phyloP scores from a whole-genome alignment of 2,797 vertebrate species.

The Phyllotis vaccarum region DNA sequence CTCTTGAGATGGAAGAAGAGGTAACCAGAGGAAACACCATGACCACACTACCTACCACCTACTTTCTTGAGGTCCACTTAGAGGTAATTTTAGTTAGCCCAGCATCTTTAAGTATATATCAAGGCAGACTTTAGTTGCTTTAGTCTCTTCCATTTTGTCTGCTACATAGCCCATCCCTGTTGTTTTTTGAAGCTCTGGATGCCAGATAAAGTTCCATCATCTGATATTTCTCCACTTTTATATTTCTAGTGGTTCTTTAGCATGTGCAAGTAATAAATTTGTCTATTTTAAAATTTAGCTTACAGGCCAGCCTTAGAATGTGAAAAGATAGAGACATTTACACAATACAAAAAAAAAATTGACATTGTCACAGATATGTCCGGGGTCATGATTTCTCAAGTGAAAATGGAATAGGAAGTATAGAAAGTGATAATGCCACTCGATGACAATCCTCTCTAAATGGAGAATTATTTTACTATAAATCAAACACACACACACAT shows the following conservation, averaged over 20 bases:
- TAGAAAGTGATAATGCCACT: background rate
- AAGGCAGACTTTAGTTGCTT: background rate
- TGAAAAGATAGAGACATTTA: background rate
- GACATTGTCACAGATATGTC: background rate
- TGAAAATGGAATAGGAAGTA: background rate
- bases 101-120: background rate
- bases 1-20: background rate
- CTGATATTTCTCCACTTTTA: background rate
- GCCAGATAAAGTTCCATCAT: background rate
- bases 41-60: background rate
- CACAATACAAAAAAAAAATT: background rate
- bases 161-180: rapidly evolving
- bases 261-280: background rate
- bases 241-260: background rate
- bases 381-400: background rate
- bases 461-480: background rate
- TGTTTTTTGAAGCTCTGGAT: background rate
- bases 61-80: too few species aligned
- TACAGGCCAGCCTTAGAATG: background rate
- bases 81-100: too few species aligned
- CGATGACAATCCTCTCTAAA: background rate
- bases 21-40: background rate
- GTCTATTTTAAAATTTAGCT: background rate
- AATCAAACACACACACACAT: background rate
- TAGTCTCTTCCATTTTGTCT: background rate